phyloP scores from a whole-genome alignment of 2,888 invertebrate genomes.

The Drosophila melanosoma region DNA sequence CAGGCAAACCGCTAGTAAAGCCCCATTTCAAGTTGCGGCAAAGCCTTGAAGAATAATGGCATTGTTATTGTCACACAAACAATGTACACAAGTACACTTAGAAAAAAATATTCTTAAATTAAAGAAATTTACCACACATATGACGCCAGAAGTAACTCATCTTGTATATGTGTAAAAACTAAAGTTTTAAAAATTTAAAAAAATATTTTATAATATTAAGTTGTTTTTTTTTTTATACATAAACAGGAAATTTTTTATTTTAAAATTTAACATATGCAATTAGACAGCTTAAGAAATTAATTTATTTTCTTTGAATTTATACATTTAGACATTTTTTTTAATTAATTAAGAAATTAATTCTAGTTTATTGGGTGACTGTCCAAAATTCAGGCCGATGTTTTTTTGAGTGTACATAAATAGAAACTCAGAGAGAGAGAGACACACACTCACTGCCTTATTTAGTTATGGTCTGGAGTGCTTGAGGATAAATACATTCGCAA shows the following conservation, averaged over 20 bases:
- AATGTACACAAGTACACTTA: conserved; percentile 14
- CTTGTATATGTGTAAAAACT: not conserved
- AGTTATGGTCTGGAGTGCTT: conserved; percentile 50
- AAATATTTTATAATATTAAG: not conserved
- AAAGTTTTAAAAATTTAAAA: not conserved
- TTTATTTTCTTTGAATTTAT: not conserved
- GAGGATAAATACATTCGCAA: conserved; percentile 57
- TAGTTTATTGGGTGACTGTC: not conserved
- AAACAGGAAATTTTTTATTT: not conserved
- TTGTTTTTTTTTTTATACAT: not conserved
- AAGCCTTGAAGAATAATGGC: conserved; percentile 63
- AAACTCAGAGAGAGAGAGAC: conserved; percentile 1
- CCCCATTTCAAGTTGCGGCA: conserved; percentile 62
- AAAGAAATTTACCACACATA: not conserved
- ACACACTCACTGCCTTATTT: conserved; percentile 32
- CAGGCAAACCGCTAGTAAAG: conserved; percentile 57
- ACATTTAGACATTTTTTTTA: no score
- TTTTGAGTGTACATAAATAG: not conserved
- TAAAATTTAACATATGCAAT: no score
- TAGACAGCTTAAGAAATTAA: not conserved
- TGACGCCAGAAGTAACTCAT: not conserved
- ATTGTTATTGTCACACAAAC: conserved; percentile 57
- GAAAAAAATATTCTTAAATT: not conserved
- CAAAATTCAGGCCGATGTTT: not conserved
- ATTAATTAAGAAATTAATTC: no score